These are phyloP conservation scores for Ictalurus punctatus DNA, from an alignment of 2,113 vertebrate genomes.

Conservation along the genomic window DNA sequence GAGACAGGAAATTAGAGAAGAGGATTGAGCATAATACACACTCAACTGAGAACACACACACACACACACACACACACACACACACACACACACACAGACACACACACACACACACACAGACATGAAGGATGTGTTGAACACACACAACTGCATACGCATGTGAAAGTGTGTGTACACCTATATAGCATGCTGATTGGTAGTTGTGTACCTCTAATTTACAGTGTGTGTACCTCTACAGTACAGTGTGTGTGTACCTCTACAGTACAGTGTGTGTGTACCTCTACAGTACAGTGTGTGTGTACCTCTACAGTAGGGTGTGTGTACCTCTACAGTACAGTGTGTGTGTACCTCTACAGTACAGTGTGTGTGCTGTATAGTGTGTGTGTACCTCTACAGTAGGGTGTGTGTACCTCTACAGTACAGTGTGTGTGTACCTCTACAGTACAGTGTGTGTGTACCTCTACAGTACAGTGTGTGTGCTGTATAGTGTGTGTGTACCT, in stretches of 20 bases:
- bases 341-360: conserved; percentile 63
- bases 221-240: neutral
- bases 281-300: neutral
- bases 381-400: neutral
- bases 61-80: neutral
- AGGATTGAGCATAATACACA: neutral
- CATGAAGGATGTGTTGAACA: neutral
- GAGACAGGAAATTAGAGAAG: conserved; percentile 34
- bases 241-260: neutral
- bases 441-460: conserved; percentile 86
- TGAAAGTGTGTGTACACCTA: neutral
- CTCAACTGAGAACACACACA: neutral
- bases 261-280: conserved; percentile 51
- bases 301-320: conserved; percentile 42
- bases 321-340: conserved; percentile 40
- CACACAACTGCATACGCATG: neutral
- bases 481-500: neutral
- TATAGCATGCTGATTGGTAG: neutral
- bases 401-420: conserved; percentile 49
- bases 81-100: neutral
- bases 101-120: neutral
- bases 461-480: neutral
- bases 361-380: conserved; percentile 57
- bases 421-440: conserved; percentile 83
- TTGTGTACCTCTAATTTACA: neutral